Percentiles rank a stretch among this genome's conserved stretches.
phyloP scores from a whole-genome alignment of 2,113 vertebrate genomes.

The Sander vitreus region DNA sequence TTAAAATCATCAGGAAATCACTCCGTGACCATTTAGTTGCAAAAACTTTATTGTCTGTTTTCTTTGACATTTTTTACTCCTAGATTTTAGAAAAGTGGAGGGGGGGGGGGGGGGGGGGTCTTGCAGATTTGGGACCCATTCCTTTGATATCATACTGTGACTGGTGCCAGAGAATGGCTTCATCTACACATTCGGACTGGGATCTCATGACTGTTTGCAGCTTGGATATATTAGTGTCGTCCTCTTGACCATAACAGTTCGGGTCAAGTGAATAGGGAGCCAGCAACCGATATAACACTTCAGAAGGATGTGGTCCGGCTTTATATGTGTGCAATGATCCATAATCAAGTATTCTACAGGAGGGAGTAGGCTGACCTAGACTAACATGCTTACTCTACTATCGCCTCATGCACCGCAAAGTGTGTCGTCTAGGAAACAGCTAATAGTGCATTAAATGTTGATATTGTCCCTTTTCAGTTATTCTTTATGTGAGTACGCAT shows the following conservation, averaged over 20 bases:
- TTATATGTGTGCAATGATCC: constrained; percentile 56
- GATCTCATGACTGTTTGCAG: constrained; percentile 72
- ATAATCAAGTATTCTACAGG: constrained; percentile 65
- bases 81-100: constrained; percentile 80
- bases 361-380: constrained; percentile 70
- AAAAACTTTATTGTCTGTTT: constrained; percentile 83
- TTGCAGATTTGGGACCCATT: constrained; percentile 34
- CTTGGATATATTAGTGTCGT: constrained; percentile 68
- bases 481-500: not conserved
- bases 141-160: constrained; percentile 56
- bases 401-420: constrained; percentile 77
- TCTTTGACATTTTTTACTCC: constrained; percentile 70
- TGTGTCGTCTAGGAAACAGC: constrained; percentile 74
- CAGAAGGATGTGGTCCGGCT: constrained; percentile 45
- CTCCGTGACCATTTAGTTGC: constrained; percentile 51
- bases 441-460: constrained; percentile 78
- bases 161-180: constrained; percentile 43
- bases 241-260: constrained; percentile 39
- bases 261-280: constrained; percentile 44
- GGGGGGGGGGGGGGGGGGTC: constrained; percentile 41
- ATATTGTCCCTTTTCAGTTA: constrained; percentile 66
- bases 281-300: constrained; percentile 63
- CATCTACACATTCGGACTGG: constrained; percentile 56
- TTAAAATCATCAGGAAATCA: constrained; percentile 29
- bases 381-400: constrained; percentile 78